Conservation (phyloP, 2,888 invertebrate species). For the Oithona nana region DNA sequence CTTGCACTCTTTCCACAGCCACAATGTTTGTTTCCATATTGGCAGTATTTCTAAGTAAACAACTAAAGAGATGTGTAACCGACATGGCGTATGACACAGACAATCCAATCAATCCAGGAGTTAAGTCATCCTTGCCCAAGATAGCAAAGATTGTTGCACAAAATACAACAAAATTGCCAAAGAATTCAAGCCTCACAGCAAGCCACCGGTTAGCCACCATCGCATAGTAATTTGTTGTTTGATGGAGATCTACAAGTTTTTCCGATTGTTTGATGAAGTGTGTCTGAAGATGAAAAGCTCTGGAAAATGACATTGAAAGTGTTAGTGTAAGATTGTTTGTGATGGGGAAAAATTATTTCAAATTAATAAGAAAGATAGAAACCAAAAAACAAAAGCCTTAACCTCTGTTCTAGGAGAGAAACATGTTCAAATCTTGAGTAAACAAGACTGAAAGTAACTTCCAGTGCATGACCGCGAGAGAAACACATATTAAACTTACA, state of each 20-base stretch:
- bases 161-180: conserved; percentile 38
- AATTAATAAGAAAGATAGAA: no score
- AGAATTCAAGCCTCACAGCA: conserved; percentile 31
- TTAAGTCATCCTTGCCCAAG: conserved; percentile 25
- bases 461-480: no score
- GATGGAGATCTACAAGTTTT: conserved; percentile 31
- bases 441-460: no score
- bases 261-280: conserved; percentile 32
- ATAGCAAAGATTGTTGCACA: conserved; percentile 39
- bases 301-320: no score
- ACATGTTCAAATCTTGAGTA: no score
- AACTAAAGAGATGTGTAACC: conserved; percentile 38
- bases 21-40: conserved; percentile 38
- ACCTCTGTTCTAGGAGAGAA: no score
- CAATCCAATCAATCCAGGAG: conserved; percentile 42
- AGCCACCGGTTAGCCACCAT: conserved; percentile 25
- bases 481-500: no score
- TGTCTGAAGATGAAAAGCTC: conserved; percentile 23
- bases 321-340: no score
- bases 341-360: no score
- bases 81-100: conserved; percentile 47
- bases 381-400: no score
- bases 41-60: conserved; percentile 35
- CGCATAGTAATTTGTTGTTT: conserved; percentile 23
- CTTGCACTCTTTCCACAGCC: conserved; percentile 35